Conservation (phyloP, 2,888 invertebrate genomes). For the Vanessa cardui region DNA sequence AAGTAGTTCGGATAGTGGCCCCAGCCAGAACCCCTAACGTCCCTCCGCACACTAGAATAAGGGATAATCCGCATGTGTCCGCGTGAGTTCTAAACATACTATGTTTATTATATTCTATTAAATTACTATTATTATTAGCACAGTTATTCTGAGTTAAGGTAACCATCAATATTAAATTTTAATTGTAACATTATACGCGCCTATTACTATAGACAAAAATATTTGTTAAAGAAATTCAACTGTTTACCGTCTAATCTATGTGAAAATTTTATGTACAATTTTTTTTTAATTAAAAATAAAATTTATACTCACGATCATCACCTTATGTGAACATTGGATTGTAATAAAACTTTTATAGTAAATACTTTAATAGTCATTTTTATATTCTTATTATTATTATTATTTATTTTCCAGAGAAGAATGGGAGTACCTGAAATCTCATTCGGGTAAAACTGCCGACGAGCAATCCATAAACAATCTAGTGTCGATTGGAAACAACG, state of each 20-base stretch:
- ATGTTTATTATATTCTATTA: no score
- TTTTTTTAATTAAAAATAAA: no score
- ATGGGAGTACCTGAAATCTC: conserved; percentile 94
- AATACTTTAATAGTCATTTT: neutral
- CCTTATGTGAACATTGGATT: no score
- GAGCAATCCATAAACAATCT: conserved; percentile 67
- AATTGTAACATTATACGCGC: no score
- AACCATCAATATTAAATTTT: no score
- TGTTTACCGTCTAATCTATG: no score
- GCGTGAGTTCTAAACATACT: conserved; percentile 85
- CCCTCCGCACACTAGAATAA: conserved; percentile 94
- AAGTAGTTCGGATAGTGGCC: conserved; percentile 95
- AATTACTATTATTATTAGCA: neutral
- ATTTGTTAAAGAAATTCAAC: no score
- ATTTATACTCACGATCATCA: no score
- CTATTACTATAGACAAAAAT: no score
- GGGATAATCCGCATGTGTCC: conserved; percentile 98
- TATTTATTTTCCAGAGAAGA: conserved; percentile 92
- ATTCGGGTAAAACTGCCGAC: conserved; percentile 63
- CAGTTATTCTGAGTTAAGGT: neutral
- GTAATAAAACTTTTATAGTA: no score
- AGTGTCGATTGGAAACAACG: conserved; percentile 59
- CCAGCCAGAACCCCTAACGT: conserved; percentile 96
- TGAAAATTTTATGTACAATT: no score
- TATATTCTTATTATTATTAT: neutral